Evolutionary conservation across 1,140 invertebrate genomes (phyloP).

Genomic region (Temnothorax nylanderi): DNA sequence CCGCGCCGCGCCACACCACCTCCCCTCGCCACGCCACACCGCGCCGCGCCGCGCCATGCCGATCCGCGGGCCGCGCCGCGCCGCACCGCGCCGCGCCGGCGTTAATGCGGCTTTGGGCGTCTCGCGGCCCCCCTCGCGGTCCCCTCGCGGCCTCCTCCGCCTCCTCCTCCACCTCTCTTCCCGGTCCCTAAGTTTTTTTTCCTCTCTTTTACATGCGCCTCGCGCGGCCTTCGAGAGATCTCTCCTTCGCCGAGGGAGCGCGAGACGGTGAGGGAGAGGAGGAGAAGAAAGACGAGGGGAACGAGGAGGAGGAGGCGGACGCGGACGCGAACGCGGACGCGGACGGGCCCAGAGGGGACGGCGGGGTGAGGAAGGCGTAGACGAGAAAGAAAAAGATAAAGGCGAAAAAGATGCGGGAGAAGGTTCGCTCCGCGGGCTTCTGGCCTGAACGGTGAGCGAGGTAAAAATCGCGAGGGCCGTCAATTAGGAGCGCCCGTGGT

Average conservation of each 20-base stretch:
- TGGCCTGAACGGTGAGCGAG: slow-evolving; percentile 72
- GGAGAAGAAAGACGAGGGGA: background rate
- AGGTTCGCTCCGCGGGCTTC: slow-evolving; percentile 60
- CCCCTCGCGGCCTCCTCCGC: slow-evolving; percentile 6
- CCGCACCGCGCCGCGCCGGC: slow-evolving; percentile 54
- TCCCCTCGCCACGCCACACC: slow-evolving; percentile 11
- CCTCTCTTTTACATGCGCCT: slow-evolving; percentile 75
- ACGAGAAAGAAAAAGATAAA: slow-evolving; percentile 57
- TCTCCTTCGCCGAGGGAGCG: slow-evolving; percentile 61
- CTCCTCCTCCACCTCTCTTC: background rate
- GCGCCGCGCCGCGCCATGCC: background rate
- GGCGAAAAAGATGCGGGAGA: slow-evolving; percentile 65
- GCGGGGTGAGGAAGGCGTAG: background rate
- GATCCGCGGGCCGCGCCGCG: background rate
- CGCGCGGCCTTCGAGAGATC: slow-evolving; percentile 74
- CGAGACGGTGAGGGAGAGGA: background rate
- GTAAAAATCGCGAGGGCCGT: slow-evolving; percentile 79
- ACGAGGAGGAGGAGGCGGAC: background rate
- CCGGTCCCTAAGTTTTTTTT: slow-evolving; percentile 42
- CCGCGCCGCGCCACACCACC: slow-evolving; percentile 10
- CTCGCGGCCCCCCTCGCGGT: slow-evolving; percentile 57
- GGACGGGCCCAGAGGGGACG: slow-evolving; percentile 20
- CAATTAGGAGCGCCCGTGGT: slow-evolving; percentile 77
- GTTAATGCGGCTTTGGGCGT: slow-evolving; percentile 75
- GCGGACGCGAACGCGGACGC: slow-evolving; percentile 11